Evolutionary conservation across 1,140 invertebrate genomes (phyloP), one percentile per base, ranked within the genome.

Genomic region (Ceratosolen fusciceps): DNA sequence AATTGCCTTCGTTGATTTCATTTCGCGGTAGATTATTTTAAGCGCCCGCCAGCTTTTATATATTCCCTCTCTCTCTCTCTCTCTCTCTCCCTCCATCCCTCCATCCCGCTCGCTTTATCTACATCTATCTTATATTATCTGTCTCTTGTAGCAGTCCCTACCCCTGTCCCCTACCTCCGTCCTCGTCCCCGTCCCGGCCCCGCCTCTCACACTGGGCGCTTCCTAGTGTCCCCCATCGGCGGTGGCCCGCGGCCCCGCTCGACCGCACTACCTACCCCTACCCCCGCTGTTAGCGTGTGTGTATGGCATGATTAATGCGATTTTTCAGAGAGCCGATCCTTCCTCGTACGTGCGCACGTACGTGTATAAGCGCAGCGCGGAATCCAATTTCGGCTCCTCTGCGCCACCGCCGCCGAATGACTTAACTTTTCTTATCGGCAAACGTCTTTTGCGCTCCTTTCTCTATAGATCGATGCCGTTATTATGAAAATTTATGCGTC

Each of bases 1-100:
- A 90, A 90, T 90, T 90, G 87, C 87, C 87, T 88, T 82, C 84
- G 85, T 85, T 89, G 88, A 90, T 90, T 89, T 89, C 85, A 89
- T 90, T 90, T 88, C 87, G 87, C 82, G 81, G 83, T 84, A 88
- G 87, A 87, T 88, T 87, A 87, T 88, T 88, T 87, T 86, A 86
- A 87, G 85, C 86, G 86, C 79, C 60, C 80, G 52, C 67, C 73
- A 78, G 78, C 80, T 74, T 80, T 74, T 82, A 37, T 34, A 34
- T 9, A 24, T 24, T 1, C 65, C 21, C 19, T 24, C 65, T 47
- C 75, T 31, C 65, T n/a, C n/a, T n/a, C n/a, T n/a, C n/a, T n/a
- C n/a, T n/a, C n/a, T n/a, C n/a, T n/a, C n/a, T n/a, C n/a, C n/a
- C n/a, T n/a, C n/a, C n/a, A n/a, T n/a, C n/a, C n/a, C n/a, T n/a